These are phyloP conservation scores for Leptopilina boulardi DNA, from an alignment of 1,140 invertebrate genomes.

Conservation along the genomic window DNA sequence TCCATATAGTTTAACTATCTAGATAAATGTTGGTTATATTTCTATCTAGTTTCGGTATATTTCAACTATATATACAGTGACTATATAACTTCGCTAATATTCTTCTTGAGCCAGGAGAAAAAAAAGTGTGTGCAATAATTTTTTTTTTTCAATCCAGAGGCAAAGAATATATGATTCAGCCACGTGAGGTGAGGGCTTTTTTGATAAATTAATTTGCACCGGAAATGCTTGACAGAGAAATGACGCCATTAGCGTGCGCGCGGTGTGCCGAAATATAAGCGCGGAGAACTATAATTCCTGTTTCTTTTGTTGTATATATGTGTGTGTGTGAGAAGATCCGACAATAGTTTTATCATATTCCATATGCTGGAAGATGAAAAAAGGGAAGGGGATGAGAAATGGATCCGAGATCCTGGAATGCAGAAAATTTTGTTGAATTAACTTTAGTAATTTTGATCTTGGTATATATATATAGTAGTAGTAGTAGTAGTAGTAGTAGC, in stretches of 20 bases:
- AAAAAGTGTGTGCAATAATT: constrained; percentile 13
- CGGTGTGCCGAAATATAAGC: constrained; percentile 39
- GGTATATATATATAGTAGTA: no score
- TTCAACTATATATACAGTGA: no score
- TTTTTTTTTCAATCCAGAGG: neutral
- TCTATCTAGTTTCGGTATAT: no score
- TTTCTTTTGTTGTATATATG: constrained; percentile 18
- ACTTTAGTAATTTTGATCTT: neutral
- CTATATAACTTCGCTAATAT: no score
- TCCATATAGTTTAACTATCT: no score
- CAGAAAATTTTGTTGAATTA: neutral
- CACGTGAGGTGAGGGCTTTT: constrained; percentile 20
- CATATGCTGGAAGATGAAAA: neutral
- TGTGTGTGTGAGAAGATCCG: neutral
- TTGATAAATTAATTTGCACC: constrained; percentile 72
- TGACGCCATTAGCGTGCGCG: constrained; percentile 67
- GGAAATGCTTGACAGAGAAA: constrained; percentile 69
- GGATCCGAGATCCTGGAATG: neutral
- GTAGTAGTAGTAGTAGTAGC: no score
- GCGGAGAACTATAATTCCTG: constrained; percentile 15
- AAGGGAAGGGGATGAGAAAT: neutral
- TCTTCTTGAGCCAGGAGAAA: no score
- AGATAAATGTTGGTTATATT: no score
- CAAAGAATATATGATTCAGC: neutral
- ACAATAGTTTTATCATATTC: constrained; percentile 35